These are phyloP conservation scores for Spodoptera littoralis DNA, from an alignment of 2,888 invertebrate genomes.

Conservation along the genomic window DNA sequence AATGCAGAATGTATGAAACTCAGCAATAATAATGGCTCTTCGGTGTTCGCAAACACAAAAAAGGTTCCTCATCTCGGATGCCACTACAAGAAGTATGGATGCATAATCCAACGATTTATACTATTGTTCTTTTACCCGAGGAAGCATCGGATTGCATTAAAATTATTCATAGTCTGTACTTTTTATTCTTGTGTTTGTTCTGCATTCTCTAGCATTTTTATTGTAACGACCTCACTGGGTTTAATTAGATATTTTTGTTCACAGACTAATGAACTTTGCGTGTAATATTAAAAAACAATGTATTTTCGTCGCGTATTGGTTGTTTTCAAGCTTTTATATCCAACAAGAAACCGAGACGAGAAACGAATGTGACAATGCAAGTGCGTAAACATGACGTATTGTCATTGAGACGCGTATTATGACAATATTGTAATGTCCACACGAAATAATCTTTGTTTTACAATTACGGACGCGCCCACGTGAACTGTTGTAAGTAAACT, in stretches of 20 bases:
- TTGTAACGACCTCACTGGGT: constrained; percentile 1
- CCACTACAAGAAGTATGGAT: constrained; percentile 18
- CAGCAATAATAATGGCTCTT: constrained; percentile 4
- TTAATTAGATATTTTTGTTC: no score
- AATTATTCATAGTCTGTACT: constrained; percentile 30
- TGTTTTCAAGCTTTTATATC: no score
- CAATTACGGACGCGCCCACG: constrained; percentile 54
- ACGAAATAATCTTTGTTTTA: constrained; percentile 56
- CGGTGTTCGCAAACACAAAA: constrained; percentile 6
- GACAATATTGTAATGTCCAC: constrained; percentile 9
- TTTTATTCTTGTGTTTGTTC: constrained; percentile 23
- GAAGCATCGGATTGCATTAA: constrained; percentile 24
- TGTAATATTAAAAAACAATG: no score
- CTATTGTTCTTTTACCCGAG: constrained; percentile 22
- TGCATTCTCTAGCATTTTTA: constrained; percentile 17
- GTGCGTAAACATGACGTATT: no score
- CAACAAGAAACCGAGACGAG: no score
- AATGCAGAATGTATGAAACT: background rate
- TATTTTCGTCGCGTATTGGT: no score
- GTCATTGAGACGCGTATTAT: background rate
- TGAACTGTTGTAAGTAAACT: constrained; percentile 49
- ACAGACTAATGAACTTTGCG: no score
- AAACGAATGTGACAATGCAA: no score
- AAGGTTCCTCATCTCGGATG: constrained; percentile 1
- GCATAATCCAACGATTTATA: constrained; percentile 35